Evolutionary conservation across 92 coral and sea anemone genomes (phyloP).

Genomic region (Actinostola sp.): DNA sequence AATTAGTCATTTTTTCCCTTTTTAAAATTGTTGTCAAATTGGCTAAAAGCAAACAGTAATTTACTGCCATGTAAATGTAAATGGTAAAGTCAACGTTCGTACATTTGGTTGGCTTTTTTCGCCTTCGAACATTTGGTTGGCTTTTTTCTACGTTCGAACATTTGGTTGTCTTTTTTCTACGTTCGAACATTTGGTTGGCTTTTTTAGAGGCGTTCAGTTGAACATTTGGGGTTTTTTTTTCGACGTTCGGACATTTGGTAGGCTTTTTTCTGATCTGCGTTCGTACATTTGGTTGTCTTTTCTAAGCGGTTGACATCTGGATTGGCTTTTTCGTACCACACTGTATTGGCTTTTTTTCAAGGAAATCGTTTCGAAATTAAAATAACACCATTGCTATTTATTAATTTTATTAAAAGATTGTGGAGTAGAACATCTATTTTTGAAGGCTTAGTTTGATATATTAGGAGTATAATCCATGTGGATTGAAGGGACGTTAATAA

Average conservation of each 20-base stretch:
- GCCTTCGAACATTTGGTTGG: not conserved
- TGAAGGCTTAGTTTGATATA: too few species aligned
- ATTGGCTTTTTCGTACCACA: too few species aligned
- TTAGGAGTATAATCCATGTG: too few species aligned
- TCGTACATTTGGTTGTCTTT: too few species aligned
- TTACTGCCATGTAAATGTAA: slow-evolving; percentile 6
- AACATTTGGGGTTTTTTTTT: not conserved
- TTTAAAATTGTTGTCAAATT: slow-evolving; percentile 8
- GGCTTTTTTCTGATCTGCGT: not conserved
- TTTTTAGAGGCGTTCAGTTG: not conserved
- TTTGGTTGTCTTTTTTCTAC: not conserved
- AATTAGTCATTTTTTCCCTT: not conserved
- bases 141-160: not conserved
- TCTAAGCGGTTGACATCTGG: too few species aligned
- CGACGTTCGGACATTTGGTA: not conserved
- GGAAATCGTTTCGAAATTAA: too few species aligned
- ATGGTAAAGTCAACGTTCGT: too few species aligned
- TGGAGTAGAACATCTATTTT: too few species aligned
- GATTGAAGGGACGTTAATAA: too few species aligned
- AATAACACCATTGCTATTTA: too few species aligned
- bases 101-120: not conserved
- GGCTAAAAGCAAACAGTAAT: slow-evolving; percentile 17
- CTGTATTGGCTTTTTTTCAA: too few species aligned
- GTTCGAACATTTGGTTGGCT: slow-evolving; percentile 1
- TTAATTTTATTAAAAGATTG: too few species aligned